Conservation (phyloP, 1,140 invertebrate species). For the Orussus abietinus region DNA sequence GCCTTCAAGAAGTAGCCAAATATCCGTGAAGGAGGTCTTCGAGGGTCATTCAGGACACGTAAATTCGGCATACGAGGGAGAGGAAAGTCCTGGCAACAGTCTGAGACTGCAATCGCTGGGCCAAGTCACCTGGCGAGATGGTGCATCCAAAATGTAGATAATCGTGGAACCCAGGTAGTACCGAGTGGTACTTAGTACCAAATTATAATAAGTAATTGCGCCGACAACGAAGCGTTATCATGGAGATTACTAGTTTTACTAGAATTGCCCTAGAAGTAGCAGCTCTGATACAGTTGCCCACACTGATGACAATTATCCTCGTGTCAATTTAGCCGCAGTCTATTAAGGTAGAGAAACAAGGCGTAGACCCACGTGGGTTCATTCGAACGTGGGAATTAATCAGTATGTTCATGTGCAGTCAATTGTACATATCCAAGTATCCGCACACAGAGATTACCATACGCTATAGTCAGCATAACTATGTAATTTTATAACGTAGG, state of each 20-base stretch:
- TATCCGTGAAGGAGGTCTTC: constrained; percentile 57
- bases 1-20: constrained; percentile 54
- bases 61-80: constrained; percentile 52
- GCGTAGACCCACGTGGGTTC: background rate
- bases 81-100: constrained; percentile 54
- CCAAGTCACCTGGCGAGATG: constrained; percentile 39
- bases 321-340: background rate
- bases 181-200: background rate
- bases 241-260: background rate
- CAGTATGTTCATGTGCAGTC: background rate
- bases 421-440: background rate
- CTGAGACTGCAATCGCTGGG: constrained; percentile 39
- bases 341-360: background rate
- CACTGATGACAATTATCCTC: background rate
- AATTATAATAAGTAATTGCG: background rate
- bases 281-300: background rate
- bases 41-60: constrained; percentile 48
- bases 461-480: background rate
- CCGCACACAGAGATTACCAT: background rate
- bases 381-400: background rate
- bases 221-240: background rate
- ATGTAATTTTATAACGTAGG: too few relatives aligned
- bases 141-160: constrained; percentile 39
- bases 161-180: constrained; percentile 1
- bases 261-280: background rate